These are phyloP conservation scores for Nibea coibor DNA, from an alignment of 2,113 vertebrate genomes.

Conservation along the genomic window DNA sequence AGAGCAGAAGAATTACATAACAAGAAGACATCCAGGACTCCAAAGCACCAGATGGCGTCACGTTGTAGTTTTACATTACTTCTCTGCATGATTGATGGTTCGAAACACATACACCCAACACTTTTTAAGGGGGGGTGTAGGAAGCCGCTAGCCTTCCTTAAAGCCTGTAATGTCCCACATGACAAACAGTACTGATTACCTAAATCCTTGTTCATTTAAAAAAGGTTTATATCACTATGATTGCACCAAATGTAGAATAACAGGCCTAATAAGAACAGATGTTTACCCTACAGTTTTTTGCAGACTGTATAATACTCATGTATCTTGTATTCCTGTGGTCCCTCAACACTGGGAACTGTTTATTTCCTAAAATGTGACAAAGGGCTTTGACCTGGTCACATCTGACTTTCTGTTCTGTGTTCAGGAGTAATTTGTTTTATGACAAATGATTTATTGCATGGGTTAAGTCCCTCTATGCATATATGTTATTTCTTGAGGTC, in stretches of 20 bases:
- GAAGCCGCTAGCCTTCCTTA: slow-evolving; percentile 19
- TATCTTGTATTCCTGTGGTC: slow-evolving; percentile 13
- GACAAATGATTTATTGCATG: slow-evolving; percentile 43
- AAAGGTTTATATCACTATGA: neutral
- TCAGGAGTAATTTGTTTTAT: slow-evolving; percentile 29
- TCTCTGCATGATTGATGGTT: slow-evolving; percentile 52
- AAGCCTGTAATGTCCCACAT: slow-evolving; percentile 10
- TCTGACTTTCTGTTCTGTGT: slow-evolving; percentile 19
- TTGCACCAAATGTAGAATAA: slow-evolving; percentile 5
- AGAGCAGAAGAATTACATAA: slow-evolving; percentile 10
- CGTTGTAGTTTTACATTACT: slow-evolving; percentile 38
- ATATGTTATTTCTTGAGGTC: slow-evolving; percentile 24
- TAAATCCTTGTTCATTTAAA: slow-evolving; percentile 1
- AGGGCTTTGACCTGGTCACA: slow-evolving; percentile 46
- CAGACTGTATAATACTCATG: slow-evolving; percentile 1
- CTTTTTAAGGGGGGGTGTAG: slow-evolving; percentile 13
- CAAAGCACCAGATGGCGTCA: slow-evolving; percentile 42
- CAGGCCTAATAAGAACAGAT: neutral
- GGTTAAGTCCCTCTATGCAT: slow-evolving; percentile 17
- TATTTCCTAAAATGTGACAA: slow-evolving; percentile 25
- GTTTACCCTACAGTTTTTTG: neutral
- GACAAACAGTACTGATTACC: slow-evolving; percentile 6
- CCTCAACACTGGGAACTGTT: slow-evolving; percentile 1
- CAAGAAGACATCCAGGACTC: slow-evolving; percentile 4
- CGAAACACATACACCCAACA: slow-evolving; percentile 46